These are phyloP conservation scores for Hestina assimilis DNA, from an alignment of 1,140 invertebrate genomes.

Conservation along the genomic window DNA sequence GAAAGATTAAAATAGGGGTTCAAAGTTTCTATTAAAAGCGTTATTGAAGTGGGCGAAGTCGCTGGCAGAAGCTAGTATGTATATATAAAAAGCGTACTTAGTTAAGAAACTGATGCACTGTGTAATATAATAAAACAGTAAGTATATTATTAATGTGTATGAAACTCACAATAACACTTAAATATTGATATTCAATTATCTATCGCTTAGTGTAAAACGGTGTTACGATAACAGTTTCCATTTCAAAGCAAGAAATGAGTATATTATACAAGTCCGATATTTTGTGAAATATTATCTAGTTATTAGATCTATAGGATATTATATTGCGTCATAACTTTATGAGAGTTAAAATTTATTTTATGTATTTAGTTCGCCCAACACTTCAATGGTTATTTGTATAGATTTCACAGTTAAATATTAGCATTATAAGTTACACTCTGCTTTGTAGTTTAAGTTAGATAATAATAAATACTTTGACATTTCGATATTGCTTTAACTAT, in stretches of 20 bases:
- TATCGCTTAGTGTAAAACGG: background rate
- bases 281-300: constrained; percentile 23
- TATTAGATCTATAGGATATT: background rate
- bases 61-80: too few relatives aligned
- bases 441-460: background rate
- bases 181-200: constrained; percentile 18
- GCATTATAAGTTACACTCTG: background rate
- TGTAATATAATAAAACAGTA: too few relatives aligned
- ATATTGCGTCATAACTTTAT: constrained; percentile 19
- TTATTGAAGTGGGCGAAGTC: too few relatives aligned
- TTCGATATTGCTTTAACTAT: background rate
- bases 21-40: too few relatives aligned
- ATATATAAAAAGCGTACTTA: too few relatives aligned
- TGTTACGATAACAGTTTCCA: constrained; percentile 15
- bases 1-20: too few relatives aligned
- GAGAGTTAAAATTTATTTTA: constrained; percentile 14
- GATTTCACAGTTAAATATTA: background rate
- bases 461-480: background rate
- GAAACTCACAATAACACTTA: background rate
- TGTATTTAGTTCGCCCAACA: constrained; percentile 6
- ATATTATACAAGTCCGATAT: constrained; percentile 15
- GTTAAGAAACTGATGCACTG: too few relatives aligned
- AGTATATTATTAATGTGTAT: too few relatives aligned
- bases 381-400: constrained; percentile 5
- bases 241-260: constrained; percentile 15